Conservation (phyloP, 2,113 vertebrate species). For the Bungarus multicinctus region DNA sequence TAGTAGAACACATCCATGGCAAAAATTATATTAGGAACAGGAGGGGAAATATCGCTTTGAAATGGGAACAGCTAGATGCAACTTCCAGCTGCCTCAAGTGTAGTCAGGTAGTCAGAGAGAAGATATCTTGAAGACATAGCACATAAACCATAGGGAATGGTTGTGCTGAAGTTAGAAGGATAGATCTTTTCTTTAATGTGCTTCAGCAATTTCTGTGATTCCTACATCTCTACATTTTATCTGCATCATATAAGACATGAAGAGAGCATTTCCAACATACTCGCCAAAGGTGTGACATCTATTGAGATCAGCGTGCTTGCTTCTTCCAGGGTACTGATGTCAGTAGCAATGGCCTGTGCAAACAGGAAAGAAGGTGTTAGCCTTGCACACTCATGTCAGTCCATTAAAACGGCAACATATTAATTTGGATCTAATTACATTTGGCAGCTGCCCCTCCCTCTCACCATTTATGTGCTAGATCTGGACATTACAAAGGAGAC, state of each 20-base stretch:
- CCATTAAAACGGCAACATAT: background rate
- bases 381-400: background rate
- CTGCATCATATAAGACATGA: background rate
- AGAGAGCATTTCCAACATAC: slow-evolving; percentile 33
- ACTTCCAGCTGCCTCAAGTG: background rate
- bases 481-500: background rate
- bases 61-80: background rate
- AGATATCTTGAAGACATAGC: background rate
- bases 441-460: background rate
- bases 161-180: background rate
- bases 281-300: slow-evolving; percentile 13
- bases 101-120: background rate
- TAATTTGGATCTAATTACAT: background rate
- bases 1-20: background rate
- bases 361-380: slow-evolving; percentile 10
- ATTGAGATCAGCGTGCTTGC: slow-evolving; percentile 44
- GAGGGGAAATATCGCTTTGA: background rate
- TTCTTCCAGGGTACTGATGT: slow-evolving; percentile 40
- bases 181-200: background rate
- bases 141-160: background rate
- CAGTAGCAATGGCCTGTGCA: slow-evolving; percentile 49
- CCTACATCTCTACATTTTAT: background rate
- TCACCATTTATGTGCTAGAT: too few species aligned
- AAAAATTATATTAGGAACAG: background rate
- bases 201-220: background rate